Conservation (phyloP, 2,797 vertebrate species). For the Rhodeus uyekii region DNA sequence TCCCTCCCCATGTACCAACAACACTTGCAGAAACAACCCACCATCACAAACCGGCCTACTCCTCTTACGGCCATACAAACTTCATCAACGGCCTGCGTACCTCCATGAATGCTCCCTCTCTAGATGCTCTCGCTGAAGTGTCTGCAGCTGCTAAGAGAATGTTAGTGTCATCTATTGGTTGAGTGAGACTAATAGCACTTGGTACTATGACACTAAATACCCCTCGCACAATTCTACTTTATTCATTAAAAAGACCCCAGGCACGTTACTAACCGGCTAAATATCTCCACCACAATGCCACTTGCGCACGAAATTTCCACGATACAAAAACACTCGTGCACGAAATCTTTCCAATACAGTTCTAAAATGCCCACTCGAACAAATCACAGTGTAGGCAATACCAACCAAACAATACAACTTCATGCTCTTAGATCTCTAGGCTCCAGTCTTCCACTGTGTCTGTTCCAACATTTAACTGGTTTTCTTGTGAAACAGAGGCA, state of each 20-base stretch:
- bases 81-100: slow-evolving; percentile 48
- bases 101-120: slow-evolving; percentile 36
- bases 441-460: background rate
- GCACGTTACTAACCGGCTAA: slow-evolving; percentile 45
- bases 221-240: slow-evolving; percentile 50
- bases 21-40: background rate
- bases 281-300: slow-evolving; percentile 41
- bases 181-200: slow-evolving; percentile 60
- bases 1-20: slow-evolving; percentile 25
- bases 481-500: background rate
- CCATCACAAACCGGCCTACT: slow-evolving; percentile 11
- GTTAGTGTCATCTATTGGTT: slow-evolving; percentile 58
- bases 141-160: slow-evolving; percentile 58
- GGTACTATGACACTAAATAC: slow-evolving; percentile 62
- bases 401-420: slow-evolving; percentile 20
- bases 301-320: slow-evolving; percentile 40
- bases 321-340: slow-evolving; percentile 45
- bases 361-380: slow-evolving; percentile 67
- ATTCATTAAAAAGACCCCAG: slow-evolving; percentile 58
- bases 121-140: slow-evolving; percentile 51
- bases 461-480: background rate
- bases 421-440: slow-evolving; percentile 14
- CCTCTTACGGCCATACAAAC: slow-evolving; percentile 32
- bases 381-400: slow-evolving; percentile 42
- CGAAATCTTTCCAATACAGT: slow-evolving; percentile 28